phyloP scores from a whole-genome alignment of 2,888 invertebrate species.

The Sthenelais limicola region DNA sequence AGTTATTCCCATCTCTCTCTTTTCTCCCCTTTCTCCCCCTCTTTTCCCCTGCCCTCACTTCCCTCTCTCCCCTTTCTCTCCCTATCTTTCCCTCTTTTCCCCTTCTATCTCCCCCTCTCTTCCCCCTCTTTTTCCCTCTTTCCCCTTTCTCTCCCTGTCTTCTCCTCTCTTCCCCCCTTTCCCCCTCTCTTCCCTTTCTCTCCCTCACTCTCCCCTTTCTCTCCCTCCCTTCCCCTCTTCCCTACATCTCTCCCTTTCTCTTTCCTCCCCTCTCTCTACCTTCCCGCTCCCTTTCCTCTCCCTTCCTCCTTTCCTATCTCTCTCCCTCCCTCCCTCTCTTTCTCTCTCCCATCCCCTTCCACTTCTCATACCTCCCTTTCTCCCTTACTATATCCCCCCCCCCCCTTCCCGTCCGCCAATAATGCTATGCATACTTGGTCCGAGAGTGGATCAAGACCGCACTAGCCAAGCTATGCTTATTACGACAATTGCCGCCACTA shows the following conservation, averaged over 20 bases:
- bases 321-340: no score
- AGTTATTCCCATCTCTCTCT: no score
- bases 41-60: neutral
- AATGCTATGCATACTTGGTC: neutral
- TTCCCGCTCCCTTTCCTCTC: no score
- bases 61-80: slow-evolving; percentile 10
- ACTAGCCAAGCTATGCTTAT: no score
- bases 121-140: no score
- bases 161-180: slow-evolving; percentile 1
- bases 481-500: no score
- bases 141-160: neutral
- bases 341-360: neutral
- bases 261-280: no score
- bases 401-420: neutral
- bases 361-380: neutral
- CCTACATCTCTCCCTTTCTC: no score
- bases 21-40: neutral
- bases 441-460: no score
- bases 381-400: neutral
- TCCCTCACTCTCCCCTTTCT: neutral
- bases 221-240: neutral
- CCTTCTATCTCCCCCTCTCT: no score
- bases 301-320: no score
- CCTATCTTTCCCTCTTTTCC: neutral
- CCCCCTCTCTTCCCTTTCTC: neutral